phyloP scores from a whole-genome alignment of 1,140 invertebrate species.

The Globodera ellingtonae region DNA sequence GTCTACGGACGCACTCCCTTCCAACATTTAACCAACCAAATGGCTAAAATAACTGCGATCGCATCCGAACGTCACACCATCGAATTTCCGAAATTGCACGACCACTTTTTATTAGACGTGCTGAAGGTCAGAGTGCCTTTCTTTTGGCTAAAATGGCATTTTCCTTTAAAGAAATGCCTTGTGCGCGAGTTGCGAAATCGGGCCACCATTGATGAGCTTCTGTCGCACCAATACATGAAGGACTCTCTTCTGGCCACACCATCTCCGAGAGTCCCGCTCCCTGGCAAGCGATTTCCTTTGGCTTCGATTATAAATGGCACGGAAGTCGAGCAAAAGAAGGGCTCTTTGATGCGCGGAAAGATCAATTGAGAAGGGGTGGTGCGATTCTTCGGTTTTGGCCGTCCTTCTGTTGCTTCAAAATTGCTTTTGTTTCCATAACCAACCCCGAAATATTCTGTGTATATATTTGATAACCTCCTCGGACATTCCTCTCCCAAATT shows the following conservation, averaged over 20 bases:
- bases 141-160: slow-evolving; percentile 38
- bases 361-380: too few relatives aligned
- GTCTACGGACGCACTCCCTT: slow-evolving; percentile 89
- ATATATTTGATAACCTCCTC: too few relatives aligned
- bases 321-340: too few relatives aligned
- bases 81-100: slow-evolving; percentile 71
- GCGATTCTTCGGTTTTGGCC: too few relatives aligned
- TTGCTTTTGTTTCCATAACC: too few relatives aligned
- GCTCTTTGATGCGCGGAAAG: too few relatives aligned
- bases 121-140: slow-evolving; percentile 63
- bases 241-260: background rate
- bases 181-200: slow-evolving; percentile 74
- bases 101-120: slow-evolving; percentile 70
- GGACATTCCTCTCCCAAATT: too few relatives aligned
- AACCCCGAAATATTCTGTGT: too few relatives aligned
- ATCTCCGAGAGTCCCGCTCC: background rate
- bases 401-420: too few relatives aligned
- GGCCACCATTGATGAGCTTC: slow-evolving; percentile 75
- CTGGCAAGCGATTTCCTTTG: too few relatives aligned
- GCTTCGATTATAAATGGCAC: too few relatives aligned
- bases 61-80: slow-evolving; percentile 77
- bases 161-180: slow-evolving; percentile 71
- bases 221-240: slow-evolving; percentile 73
- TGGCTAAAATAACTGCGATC: slow-evolving; percentile 80
- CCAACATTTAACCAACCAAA: slow-evolving; percentile 77